phyloP scores from a whole-genome alignment of 2,113 vertebrate genomes.

The Oryzias curvinotus region DNA sequence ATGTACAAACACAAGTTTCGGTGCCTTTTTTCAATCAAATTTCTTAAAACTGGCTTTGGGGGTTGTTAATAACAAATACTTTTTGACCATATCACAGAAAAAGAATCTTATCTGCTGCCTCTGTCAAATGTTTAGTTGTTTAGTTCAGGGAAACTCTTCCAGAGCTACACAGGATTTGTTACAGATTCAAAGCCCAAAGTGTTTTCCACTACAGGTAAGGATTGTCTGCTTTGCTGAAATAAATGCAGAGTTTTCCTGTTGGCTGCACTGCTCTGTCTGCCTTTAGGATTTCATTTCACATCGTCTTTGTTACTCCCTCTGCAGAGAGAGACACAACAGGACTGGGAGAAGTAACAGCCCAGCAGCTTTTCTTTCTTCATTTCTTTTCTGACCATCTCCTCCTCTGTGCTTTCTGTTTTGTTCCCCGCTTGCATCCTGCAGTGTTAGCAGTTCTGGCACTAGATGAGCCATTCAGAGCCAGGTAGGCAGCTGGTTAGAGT shows the following conservation, averaged over 20 bases:
- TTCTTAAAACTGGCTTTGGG: too few species aligned
- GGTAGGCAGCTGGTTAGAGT: conserved; percentile 30
- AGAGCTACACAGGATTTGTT: too few species aligned
- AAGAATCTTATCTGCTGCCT: too few species aligned
- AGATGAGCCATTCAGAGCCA: conserved; percentile 40
- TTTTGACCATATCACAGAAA: too few species aligned
- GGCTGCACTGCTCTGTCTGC: neutral
- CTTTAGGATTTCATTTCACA: conserved; percentile 28
- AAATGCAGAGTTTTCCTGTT: neutral
- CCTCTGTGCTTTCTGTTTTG: conserved; percentile 18
- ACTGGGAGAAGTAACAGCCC: conserved; percentile 48
- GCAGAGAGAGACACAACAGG: conserved; percentile 72
- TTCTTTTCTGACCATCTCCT: conserved; percentile 31
- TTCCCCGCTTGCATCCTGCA: conserved; percentile 18
- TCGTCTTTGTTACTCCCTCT: conserved; percentile 33
- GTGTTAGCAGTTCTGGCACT: conserved; percentile 44
- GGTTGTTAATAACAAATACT: too few species aligned
- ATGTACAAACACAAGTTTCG: too few species aligned
- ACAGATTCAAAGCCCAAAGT: too few species aligned
- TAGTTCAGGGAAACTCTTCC: too few species aligned
- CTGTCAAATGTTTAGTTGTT: too few species aligned
- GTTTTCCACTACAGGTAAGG: too few species aligned
- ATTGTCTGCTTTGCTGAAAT: too few species aligned
- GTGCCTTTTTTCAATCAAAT: too few species aligned
- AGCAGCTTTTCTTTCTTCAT: conserved; percentile 37